phyloP scores from a whole-genome alignment of 2,113 vertebrate species.

The Noturus placidus region DNA sequence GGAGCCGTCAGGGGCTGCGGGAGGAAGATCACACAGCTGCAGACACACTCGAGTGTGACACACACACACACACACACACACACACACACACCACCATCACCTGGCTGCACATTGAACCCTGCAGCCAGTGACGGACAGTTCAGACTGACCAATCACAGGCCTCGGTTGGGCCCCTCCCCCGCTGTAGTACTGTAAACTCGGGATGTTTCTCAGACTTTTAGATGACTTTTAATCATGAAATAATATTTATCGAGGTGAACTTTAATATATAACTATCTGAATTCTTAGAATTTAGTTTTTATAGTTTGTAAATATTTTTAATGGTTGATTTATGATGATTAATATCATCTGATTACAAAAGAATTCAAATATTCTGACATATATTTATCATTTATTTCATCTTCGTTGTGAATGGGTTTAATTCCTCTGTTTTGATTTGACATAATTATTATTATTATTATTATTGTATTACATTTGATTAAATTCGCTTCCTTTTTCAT shows the following conservation, averaged over 20 bases:
- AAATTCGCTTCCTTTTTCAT: slow-evolving; percentile 3
- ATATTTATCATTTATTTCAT: not conserved
- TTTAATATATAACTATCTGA: not conserved
- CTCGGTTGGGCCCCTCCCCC: slow-evolving; percentile 52
- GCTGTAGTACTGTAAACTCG: slow-evolving; percentile 35
- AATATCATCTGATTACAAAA: not conserved
- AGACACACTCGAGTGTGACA: slow-evolving; percentile 84
- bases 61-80: slow-evolving; percentile 80
- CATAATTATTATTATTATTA: slow-evolving; percentile 8
- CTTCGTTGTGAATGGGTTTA: not conserved
- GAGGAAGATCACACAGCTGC: slow-evolving; percentile 83
- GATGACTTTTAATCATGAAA: slow-evolving; percentile 20
- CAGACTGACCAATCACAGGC: slow-evolving; percentile 53
- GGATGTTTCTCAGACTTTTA: slow-evolving; percentile 17
- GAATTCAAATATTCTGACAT: not conserved
- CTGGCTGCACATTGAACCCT: slow-evolving; percentile 12
- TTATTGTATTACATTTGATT: not conserved
- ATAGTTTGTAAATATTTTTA: slow-evolving; percentile 28
- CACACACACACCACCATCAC: not conserved
- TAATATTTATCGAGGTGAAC: slow-evolving; percentile 4
- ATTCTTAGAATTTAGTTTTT: slow-evolving; percentile 24
- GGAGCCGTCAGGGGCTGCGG: slow-evolving; percentile 68
- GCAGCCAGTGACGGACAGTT: slow-evolving; percentile 40
- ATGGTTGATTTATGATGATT: not conserved
- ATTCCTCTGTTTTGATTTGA: not conserved